Base-by-base conservation (phyloP, 2,113 vertebrate species). In the Lanius ludovicianus region DNA sequence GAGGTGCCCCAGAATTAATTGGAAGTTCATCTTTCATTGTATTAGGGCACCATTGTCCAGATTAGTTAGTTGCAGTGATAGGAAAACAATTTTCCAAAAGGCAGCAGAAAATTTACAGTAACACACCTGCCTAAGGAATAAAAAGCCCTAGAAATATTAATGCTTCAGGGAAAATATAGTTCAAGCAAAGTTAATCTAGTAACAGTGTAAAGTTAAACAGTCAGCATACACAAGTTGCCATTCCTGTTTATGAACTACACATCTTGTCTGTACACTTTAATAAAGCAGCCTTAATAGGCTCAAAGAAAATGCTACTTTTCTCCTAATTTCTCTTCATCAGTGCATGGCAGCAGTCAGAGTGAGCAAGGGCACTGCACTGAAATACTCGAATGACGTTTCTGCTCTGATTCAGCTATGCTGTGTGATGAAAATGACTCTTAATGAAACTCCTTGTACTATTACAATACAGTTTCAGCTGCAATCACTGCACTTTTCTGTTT, bases 401-500 rank as follows among this genome's bases (percentile, higher is more conserved):
- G 52, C 85, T 81, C 64, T 75, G 39, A 90, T 47, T 93, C 91
- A 83, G 82, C 56, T 16, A 18, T 2, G 10, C 57, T 57, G n/a
- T 18, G 28, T 10, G 23, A 79, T 49, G 59, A 83, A 91, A 93
- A 91, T 74, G 15, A 78, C 59, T 85, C 87, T 47, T 87, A 87
- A 89, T 91, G 91, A 96, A 96, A 87, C 50, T 70, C 78, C 74
- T 41, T 80, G 78, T 85, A 55, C 55, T 74, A 74, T 55, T 67
- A 67, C 20, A 90, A 59, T 4, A 39, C 23, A 76, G 50, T 52
- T 84, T 55, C 65, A 65, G 30, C 71, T 68, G 89, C 93, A 95
- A 91, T 73, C 91, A 85, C 47, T 50, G 37, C 15, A 69, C 67
- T 95, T 70, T 84, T 71, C 30, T 60, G 57, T 83, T 42, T 88